Base-by-base conservation (phyloP, 2,888 invertebrate genomes). In the Hypselothyrea guttata region DNA sequence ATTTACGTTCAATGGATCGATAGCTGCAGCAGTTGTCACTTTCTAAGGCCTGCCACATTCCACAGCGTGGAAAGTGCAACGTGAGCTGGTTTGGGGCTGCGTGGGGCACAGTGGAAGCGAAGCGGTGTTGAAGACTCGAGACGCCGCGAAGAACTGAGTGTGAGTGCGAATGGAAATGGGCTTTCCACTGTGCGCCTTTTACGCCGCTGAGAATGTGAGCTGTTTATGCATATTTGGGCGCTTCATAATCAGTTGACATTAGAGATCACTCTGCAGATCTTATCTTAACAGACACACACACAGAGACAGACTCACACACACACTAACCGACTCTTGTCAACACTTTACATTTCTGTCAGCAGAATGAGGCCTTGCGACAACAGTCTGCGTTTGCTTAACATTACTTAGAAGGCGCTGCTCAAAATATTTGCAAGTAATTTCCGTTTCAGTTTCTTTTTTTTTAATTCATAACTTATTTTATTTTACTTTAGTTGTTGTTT, bases 61-160 rank as follows among this genome's bases (percentile, higher is more conserved):
- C 54, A 40, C 47, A 40, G 33, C 40, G 35, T 46, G 16, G 46
- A 44, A 61, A 38, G 57, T 69, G 63, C 69, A 67, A 33, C 12
- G 55, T 7, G 12, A 12, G 12, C 16, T 15, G 8, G 13, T 9
- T n/a, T 7, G n/a, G n/a, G 38, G n/a, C 28, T 12, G 30, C n/a
- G 15, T 15, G 38, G 42, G 28, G 35, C 7, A 57, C 37, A 9
- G 30, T 1, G 22, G 12, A 33, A 45, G 40, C 22, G 56, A 62
- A 82, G 71, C 82, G 78, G 60, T 56, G 18, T 68, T 57, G 62
- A 55, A 62, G 65, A 62, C 41, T n/a, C n/a, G n/a, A n/a, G n/a
- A 38, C 51, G 37, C 55, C 54, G 46, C 38, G 47, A 47, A 54
- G 41, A 68, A 76, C 76, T 69, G 65, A 69, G 41, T n/a, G n/a